Evolutionary conservation across 2,113 vertebrate genomes (phyloP), one percentile per base, ranked within the genome.

Genomic region (Numenius arquata): DNA sequence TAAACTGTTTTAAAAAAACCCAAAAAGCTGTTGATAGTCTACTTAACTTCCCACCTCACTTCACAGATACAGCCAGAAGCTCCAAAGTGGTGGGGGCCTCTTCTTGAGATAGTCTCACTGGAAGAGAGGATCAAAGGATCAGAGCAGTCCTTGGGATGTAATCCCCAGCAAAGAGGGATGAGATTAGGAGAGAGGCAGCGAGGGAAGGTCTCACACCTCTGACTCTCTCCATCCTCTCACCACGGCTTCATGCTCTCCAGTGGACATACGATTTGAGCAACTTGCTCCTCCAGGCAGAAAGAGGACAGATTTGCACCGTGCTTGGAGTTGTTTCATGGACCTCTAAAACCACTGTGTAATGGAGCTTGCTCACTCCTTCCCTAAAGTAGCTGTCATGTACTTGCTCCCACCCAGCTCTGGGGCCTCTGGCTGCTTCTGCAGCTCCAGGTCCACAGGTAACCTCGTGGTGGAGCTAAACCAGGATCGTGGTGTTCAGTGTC

Each of bases 271-370:
- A 12, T 48, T 41, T 56, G 50, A 76, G 15, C 25, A 21, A 26
- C 30, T 63, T 50, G 3, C 23, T 83, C n/a, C 15, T 50, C 66
- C 2, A 4, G 41, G n/a, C 27, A 87, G 47, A 53, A 84, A 19
- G 17, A 63, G 13, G 11, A 3, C 20, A 79, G 34, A 34, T 50
- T 55, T 66, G 5, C n/a, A 25, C 38, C 0, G 0, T 66, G 23
- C 34, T 75, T 58, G 58, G 25, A 76, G 18, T 5, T 47, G 11
- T 50, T 90, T 75, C 6, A 65, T 89, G 52, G 12, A 75, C 17
- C 15, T 76, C 56, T 58, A 68, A 65, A 85, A 14, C 13, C 40
- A 8, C 18, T 16, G 32, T n/a, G 25, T 12, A 41, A 59, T 1
- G 8, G 43, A 89, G 8, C 13, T 52, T n/a, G 14, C 15, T 61